These are phyloP conservation scores for Noctua janthina DNA, from an alignment of 2,888 invertebrate genomes.

Conservation along the genomic window DNA sequence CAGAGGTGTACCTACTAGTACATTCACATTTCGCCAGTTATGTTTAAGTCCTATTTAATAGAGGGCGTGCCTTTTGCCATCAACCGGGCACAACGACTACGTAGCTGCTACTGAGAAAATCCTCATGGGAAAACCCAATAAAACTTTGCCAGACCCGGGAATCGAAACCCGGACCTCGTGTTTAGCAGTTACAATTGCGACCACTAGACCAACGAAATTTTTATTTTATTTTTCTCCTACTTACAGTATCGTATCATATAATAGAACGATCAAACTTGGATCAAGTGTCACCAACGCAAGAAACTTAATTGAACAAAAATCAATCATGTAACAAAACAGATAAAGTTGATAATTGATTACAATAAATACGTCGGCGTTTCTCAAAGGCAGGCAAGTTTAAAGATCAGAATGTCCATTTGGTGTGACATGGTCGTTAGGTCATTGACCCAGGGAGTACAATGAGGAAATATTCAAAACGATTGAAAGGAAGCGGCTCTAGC, in stretches of 20 bases:
- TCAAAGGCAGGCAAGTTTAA: slow-evolving; percentile 38
- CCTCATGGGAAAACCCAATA: background rate
- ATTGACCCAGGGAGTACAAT: background rate
- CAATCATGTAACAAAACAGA: background rate
- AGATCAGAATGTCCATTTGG: slow-evolving; percentile 41
- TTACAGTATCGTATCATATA: background rate
- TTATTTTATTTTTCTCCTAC: background rate
- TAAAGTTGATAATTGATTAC: slow-evolving; percentile 27
- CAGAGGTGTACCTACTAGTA: no score
- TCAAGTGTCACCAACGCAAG: background rate
- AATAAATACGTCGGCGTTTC: slow-evolving; percentile 31
- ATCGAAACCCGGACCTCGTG: background rate
- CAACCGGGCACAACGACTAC: background rate
- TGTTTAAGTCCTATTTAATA: no score
- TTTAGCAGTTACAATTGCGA: background rate
- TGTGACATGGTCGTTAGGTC: slow-evolving; percentile 17
- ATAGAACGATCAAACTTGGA: background rate
- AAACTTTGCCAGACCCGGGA: background rate
- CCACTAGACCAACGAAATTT: background rate
- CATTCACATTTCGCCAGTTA: no score
- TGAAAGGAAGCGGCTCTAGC: background rate
- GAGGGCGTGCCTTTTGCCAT: background rate
- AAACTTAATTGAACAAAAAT: slow-evolving; percentile 16
- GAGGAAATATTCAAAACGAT: slow-evolving; percentile 24
- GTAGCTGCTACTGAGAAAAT: no score